Percentiles rank a stretch among this genome's conserved stretches.
Evolutionary conservation across 2,113 vertebrate species (phyloP).

Genomic region (Leuciscus idus): DNA sequence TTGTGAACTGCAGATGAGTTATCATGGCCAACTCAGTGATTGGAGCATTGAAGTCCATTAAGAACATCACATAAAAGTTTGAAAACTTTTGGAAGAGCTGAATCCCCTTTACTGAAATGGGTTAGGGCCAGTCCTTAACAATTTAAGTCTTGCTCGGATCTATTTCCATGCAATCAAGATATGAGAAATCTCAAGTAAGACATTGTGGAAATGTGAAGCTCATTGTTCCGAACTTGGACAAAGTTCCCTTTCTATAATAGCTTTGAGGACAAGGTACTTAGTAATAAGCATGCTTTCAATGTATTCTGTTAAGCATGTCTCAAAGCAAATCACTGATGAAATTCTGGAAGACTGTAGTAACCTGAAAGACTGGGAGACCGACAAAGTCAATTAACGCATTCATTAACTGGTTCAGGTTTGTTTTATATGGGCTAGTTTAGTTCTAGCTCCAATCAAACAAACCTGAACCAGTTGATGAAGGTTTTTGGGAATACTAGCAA

Average conservation of each 20-base stretch:
- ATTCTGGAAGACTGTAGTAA: neutral
- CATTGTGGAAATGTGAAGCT: slow-evolving; percentile 5
- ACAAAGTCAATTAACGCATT: neutral
- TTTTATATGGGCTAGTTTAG: too few relatives aligned
- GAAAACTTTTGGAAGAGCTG: neutral
- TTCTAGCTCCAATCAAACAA: too few relatives aligned
- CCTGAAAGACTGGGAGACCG: neutral
- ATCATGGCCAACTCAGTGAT: neutral
- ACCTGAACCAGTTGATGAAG: too few relatives aligned
- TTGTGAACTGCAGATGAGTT: neutral
- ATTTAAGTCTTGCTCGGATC: neutral
- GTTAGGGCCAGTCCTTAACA: neutral
- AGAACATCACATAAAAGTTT: neutral
- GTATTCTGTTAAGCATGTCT: neutral
- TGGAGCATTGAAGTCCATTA: neutral
- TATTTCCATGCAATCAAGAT: slow-evolving; percentile 24
- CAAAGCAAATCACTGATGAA: neutral
- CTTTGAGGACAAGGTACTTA: neutral
- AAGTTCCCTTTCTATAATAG: neutral
- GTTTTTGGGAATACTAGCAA: too few relatives aligned
- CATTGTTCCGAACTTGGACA: slow-evolving; percentile 13
- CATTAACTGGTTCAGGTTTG: too few relatives aligned
- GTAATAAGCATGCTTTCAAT: neutral
- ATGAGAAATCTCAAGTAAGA: neutral
- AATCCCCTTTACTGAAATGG: neutral